Evolutionary conservation across 2,888 invertebrate species (phyloP).

Genomic region (Venusia cambrica): DNA sequence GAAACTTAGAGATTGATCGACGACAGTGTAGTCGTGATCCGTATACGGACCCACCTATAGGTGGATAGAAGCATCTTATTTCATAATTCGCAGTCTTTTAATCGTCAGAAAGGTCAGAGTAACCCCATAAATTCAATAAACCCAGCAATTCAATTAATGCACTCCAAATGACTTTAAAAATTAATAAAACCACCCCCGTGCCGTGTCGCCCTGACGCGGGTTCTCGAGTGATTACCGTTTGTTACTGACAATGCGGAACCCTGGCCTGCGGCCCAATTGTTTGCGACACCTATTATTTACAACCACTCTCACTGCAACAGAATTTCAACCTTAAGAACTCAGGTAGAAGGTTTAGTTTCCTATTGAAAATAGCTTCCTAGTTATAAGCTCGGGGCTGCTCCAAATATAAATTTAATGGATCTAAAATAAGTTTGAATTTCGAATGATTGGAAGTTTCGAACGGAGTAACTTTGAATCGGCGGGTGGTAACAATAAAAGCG

Average conservation of each 20-base stretch:
- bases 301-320: slow-evolving; percentile 32
- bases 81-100: neutral
- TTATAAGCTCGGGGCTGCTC: slow-evolving; percentile 3
- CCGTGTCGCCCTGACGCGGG: slow-evolving; percentile 35
- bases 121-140: slow-evolving; percentile 21
- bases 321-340: slow-evolving; percentile 10
- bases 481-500: slow-evolving; percentile 77
- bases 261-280: slow-evolving; percentile 51
- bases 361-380: too few relatives aligned
- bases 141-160: slow-evolving; percentile 29
- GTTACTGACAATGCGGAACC: slow-evolving; percentile 49
- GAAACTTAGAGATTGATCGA: too few relatives aligned
- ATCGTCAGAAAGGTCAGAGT: neutral
- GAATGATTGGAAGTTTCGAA: slow-evolving; percentile 19
- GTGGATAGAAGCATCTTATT: too few relatives aligned
- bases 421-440: slow-evolving; percentile 31
- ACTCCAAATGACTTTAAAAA: slow-evolving; percentile 40
- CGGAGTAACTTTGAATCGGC: slow-evolving; percentile 60
- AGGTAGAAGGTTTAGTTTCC: slow-evolving; percentile 27
- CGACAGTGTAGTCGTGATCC: too few relatives aligned
- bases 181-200: slow-evolving; percentile 56
- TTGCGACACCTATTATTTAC: slow-evolving; percentile 60
- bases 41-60: too few relatives aligned
- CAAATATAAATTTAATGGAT: slow-evolving; percentile 32
- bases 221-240: slow-evolving; percentile 54